Evolutionary conservation across 2,888 invertebrate genomes (phyloP).

Genomic region (Ptychoptera albimana): DNA sequence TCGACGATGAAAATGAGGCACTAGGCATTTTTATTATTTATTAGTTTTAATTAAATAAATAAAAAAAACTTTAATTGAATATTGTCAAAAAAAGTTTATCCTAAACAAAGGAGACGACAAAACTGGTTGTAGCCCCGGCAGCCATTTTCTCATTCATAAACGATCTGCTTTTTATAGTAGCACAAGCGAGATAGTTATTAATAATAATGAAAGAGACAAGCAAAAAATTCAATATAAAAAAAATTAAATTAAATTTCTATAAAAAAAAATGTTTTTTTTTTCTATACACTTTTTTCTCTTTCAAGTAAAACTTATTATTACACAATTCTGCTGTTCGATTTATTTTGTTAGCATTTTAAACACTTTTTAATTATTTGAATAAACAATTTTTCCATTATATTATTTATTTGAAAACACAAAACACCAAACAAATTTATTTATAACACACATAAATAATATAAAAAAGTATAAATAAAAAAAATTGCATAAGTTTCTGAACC

Average conservation of each 20-base stretch:
- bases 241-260: conserved; percentile 1
- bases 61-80: conserved; percentile 13
- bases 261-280: conserved; percentile 2
- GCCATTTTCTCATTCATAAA: conserved; percentile 55
- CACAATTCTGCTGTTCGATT: no score
- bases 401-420: no score
- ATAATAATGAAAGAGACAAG: background rate
- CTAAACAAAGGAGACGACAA: conserved; percentile 60
- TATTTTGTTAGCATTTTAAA: no score
- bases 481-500: no score
- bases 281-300: background rate
- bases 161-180: no score
- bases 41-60: conserved; percentile 14
- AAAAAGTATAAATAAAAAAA: no score
- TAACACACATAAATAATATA: no score
- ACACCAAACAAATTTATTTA: no score
- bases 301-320: background rate
- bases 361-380: no score
- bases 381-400: no score
- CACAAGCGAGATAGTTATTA: background rate
- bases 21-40: conserved; percentile 61
- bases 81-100: conserved; percentile 22
- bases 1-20: conserved; percentile 85
- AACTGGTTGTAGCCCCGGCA: conserved; percentile 47
- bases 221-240: background rate